Evolutionary conservation across 2,888 invertebrate genomes (phyloP).

Genomic region (Biston stratarius): DNA sequence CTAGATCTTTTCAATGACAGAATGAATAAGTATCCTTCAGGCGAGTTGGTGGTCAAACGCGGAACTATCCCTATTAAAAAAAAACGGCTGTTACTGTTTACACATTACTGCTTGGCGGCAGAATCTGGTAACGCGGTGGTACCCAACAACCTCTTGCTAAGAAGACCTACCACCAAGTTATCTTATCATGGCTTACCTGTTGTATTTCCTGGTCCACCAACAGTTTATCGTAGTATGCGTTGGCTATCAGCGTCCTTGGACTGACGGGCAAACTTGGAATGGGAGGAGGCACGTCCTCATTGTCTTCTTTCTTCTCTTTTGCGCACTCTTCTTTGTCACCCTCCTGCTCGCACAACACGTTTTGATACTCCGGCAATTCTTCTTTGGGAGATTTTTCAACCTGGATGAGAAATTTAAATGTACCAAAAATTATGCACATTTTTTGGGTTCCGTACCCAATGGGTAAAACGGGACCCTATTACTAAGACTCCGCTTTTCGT

Average conservation of each 20-base stretch:
- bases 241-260: conserved; percentile 85
- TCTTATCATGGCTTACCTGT: conserved; percentile 66
- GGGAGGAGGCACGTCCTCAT: conserved; percentile 76
- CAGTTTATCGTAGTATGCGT: conserved; percentile 93
- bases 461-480: too few relatives aligned
- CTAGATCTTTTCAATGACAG: too few relatives aligned
- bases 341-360: conserved; percentile 56
- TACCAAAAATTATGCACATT: too few relatives aligned
- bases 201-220: conserved; percentile 92
- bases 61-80: too few relatives aligned
- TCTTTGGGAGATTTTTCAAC: conserved; percentile 50
- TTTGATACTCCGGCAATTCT: conserved; percentile 78
- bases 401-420: conserved; percentile 35
- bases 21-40: too few relatives aligned
- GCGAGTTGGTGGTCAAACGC: too few relatives aligned
- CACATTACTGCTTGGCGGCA: too few relatives aligned
- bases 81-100: too few relatives aligned
- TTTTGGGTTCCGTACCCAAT: too few relatives aligned
- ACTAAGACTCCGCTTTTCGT: too few relatives aligned
- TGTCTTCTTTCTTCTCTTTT: conserved; percentile 50
- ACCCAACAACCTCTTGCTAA: too few relatives aligned
- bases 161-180: neutral
- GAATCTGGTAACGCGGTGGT: too few relatives aligned
- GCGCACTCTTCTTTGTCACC: conserved; percentile 6
- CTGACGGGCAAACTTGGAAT: conserved; percentile 83